These are phyloP conservation scores for Phrynosoma blainvillii DNA, from an alignment of 2,113 vertebrate genomes.

Conservation along the genomic window DNA sequence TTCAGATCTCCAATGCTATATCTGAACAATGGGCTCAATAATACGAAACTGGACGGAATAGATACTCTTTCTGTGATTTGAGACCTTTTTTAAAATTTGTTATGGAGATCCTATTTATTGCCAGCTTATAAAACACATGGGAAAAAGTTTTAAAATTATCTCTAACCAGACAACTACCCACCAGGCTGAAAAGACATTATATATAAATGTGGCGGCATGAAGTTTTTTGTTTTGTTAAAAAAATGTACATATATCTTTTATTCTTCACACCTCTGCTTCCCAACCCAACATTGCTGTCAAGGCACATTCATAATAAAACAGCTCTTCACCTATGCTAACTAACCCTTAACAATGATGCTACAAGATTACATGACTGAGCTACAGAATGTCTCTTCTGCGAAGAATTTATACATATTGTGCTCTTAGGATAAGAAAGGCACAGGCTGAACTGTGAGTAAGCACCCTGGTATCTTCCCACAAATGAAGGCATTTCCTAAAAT, in stretches of 20 bases:
- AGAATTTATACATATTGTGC: neutral
- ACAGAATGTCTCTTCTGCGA: neutral
- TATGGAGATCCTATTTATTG: slow-evolving; percentile 3
- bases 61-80: neutral
- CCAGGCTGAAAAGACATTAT: neutral
- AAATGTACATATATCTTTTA: neutral
- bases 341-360: neutral
- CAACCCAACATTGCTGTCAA: neutral
- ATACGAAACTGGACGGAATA: neutral
- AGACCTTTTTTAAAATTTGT: slow-evolving; percentile 4
- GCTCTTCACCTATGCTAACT: neutral
- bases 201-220: neutral
- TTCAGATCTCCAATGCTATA: neutral
- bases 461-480: slow-evolving; percentile 38
- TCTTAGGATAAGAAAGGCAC: slow-evolving; percentile 49
- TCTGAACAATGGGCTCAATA: no score
- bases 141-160: slow-evolving; percentile 1
- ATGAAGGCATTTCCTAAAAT: slow-evolving; percentile 38
- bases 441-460: slow-evolving; percentile 55
- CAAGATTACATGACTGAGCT: neutral
- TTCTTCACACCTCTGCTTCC: neutral
- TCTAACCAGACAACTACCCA: neutral
- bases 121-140: slow-evolving; percentile 2
- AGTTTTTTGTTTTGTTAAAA: neutral
- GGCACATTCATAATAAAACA: neutral